Evolutionary conservation across 2,888 invertebrate genomes (phyloP), one percentile per base, ranked within the genome.

Genomic region (Eristalis intricaria): DNA sequence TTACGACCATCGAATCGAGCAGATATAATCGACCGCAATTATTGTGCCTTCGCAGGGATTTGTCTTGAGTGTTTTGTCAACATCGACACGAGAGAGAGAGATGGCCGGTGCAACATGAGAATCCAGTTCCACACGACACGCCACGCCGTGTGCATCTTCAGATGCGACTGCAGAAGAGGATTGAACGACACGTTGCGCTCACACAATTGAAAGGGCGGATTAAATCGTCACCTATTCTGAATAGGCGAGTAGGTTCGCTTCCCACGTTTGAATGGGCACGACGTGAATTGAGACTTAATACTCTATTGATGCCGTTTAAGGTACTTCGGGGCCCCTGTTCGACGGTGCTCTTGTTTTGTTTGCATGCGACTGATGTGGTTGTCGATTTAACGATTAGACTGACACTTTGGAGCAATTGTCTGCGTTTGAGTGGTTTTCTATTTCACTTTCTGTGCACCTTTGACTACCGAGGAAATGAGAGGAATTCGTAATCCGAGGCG

Each of bases 1-100:
- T 84, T 84, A 85, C 73, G 77, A 81, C 60, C 76, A 77, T 64
- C 73, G 85, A 81, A 77, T 73, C 68, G 23, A 23, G 71, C 58
- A 15, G 84, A 85, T 50, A 50, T 85, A 81, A 81, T 81, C 81
- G 73, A 77, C 81, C 85, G 38, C 81, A 85, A 85, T 85, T 81
- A 74, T 68, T 80, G 63, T 73, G 29, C 63, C 40, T 60, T 38
- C 29, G 56, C 70, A 65, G 66, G 56, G 65, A 66, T 40, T 75
- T 80, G 64, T 58, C 61, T 56, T 68, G 22, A 75, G 79, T 80
- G 66, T 84, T 84, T 84, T 84, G 84, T 84, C 80, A 84, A 79
- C 79, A 80, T 61, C 65, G 65, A 4, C 43, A 70, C 38, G 78
- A n/a, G 35, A 38, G 78, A n/a, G 35, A 38, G 29, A 5, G 29